phyloP scores from a whole-genome alignment of 2,113 vertebrate species.

The Orycteropus afer region DNA sequence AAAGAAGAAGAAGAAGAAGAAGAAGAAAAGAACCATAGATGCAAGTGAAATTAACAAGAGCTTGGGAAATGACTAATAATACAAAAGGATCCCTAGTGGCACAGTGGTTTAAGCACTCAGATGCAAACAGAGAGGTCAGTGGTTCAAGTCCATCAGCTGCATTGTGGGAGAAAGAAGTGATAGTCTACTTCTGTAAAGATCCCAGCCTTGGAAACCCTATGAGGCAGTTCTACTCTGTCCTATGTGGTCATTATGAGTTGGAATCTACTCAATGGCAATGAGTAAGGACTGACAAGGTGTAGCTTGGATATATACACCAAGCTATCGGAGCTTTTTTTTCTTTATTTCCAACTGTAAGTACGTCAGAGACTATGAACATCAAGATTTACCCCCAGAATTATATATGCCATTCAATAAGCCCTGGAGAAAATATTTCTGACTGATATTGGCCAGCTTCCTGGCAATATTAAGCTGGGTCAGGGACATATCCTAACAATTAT shows the following conservation, averaged over 20 bases:
- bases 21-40: too few relatives aligned
- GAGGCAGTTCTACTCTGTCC: background rate
- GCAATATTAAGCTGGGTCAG: conserved; percentile 29
- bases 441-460: conserved; percentile 28
- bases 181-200: background rate
- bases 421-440: conserved; percentile 59
- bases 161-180: background rate
- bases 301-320: background rate
- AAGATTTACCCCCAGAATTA: conserved; percentile 44
- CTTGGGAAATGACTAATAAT: background rate
- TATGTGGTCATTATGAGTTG: background rate
- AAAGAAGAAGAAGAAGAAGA: background rate
- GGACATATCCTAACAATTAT: conserved; percentile 57
- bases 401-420: conserved; percentile 64
- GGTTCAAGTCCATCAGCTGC: background rate
- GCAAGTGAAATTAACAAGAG: conserved; percentile 12
- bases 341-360: conserved; percentile 45
- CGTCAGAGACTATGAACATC: conserved; percentile 28
- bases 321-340: conserved; percentile 42
- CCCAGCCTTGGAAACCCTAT: background rate
- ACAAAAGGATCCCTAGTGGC: background rate
- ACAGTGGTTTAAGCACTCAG: background rate
- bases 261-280: background rate
- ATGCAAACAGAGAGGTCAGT: background rate
- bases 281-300: background rate